Evolutionary conservation across 2,797 vertebrate species (phyloP).

Genomic region (Cuniculus paca): DNA sequence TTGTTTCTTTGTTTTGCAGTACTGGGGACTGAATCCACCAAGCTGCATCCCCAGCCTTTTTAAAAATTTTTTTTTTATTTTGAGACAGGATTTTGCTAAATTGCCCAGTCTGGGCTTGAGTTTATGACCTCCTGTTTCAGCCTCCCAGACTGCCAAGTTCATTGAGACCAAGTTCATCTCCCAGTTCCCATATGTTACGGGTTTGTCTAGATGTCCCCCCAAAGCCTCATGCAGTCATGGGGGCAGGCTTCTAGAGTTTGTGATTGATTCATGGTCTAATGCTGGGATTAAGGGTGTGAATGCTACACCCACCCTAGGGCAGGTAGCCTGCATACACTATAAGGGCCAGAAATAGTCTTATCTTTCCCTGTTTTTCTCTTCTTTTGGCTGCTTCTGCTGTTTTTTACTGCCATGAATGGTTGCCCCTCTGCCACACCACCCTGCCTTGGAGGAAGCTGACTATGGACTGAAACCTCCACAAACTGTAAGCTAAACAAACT

Average conservation of each 20-base stretch:
- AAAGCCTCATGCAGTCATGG: background rate
- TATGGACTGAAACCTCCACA: background rate
- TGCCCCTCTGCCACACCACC: background rate
- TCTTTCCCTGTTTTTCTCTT: background rate
- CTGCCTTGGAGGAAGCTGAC: background rate
- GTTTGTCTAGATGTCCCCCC: background rate
- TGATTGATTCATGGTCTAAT: background rate
- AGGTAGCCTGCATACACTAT: background rate
- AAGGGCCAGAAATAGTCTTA: background rate
- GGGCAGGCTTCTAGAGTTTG: background rate
- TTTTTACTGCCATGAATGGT: background rate
- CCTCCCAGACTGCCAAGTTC: too few species aligned
- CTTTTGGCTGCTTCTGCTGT: background rate
- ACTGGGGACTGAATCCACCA: background rate
- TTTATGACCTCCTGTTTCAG: background rate
- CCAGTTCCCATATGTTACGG: background rate
- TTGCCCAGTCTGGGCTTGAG: background rate
- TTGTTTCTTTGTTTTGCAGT: background rate
- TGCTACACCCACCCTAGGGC: background rate
- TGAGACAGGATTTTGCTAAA: background rate
- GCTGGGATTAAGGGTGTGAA: background rate
- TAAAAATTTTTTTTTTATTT: background rate
- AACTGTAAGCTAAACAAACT: background rate
- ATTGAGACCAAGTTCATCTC: background rate
- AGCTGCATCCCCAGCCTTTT: background rate